A percentile compares a stretch with the other conserved stretches of the same genome.
These are phyloP conservation scores for Temnothorax curvispinosus DNA, from an alignment of 1,140 invertebrate genomes.

Conservation along the genomic window DNA sequence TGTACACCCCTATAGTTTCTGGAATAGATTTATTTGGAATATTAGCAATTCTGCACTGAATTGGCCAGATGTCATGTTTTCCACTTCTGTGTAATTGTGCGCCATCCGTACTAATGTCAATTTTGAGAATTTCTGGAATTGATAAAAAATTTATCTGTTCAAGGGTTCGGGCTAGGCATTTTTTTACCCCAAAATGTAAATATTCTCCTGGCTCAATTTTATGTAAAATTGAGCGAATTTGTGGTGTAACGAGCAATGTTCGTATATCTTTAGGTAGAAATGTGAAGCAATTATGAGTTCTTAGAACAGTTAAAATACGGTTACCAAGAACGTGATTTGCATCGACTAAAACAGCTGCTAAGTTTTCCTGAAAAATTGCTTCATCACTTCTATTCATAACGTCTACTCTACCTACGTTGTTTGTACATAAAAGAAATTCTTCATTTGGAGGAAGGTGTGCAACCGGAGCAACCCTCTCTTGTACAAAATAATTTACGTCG, in stretches of 20 bases:
- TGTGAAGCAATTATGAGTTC: conserved; percentile 6
- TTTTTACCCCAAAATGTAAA: background rate
- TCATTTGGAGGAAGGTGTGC: background rate
- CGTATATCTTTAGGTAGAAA: conserved; percentile 25
- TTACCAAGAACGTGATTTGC: conserved; percentile 3
- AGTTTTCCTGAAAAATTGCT: background rate
- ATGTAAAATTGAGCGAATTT: background rate
- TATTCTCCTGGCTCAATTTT: conserved; percentile 11
- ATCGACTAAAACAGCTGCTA: background rate
- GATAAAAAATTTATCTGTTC: background rate
- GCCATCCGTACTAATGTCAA: conserved; percentile 9
- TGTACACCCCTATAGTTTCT: background rate
- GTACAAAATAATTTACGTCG: background rate
- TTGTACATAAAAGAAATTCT: background rate
- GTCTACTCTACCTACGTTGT: background rate
- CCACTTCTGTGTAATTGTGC: background rate
- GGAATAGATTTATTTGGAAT: background rate
- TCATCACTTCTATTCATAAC: background rate
- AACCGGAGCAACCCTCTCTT: background rate
- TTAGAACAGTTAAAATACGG: background rate
- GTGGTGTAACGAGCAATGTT: background rate
- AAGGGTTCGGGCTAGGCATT: background rate
- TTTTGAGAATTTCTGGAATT: conserved; percentile 1
- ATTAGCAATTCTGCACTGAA: conserved; percentile 15
- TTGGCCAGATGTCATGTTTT: conserved; percentile 15